These are phyloP conservation scores for Halcyon badia DNA, from an alignment of 2,797 vertebrate species.

Conservation along the genomic window DNA sequence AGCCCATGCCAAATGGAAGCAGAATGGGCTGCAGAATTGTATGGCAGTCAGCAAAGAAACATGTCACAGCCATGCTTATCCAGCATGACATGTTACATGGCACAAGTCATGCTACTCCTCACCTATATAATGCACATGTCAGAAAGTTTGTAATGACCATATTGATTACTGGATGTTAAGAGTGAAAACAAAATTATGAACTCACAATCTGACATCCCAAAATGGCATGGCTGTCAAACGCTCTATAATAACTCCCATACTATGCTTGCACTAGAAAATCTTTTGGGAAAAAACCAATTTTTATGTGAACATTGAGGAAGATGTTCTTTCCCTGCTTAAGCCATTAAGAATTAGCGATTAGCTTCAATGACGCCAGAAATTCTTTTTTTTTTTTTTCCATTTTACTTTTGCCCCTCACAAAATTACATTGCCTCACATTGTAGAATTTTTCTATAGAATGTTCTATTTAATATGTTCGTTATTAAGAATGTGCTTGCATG, in stretches of 20 bases:
- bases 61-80: neutral
- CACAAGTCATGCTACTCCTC: neutral
- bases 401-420: neutral
- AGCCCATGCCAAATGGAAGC: neutral
- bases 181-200: neutral
- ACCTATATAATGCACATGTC: neutral
- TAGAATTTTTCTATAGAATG: neutral
- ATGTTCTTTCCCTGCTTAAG: neutral
- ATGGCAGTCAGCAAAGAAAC: neutral
- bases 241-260: neutral
- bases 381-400: neutral
- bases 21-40: neutral
- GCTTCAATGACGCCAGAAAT: neutral
- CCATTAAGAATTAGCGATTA: neutral
- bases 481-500: neutral
- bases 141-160: neutral
- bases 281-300: neutral
- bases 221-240: neutral
- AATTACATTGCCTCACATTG: neutral
- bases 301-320: neutral
- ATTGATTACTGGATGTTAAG: neutral
- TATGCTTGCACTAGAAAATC: neutral
- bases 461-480: rapidly evolving
- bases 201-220: neutral
- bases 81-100: neutral